These are phyloP conservation scores for Drosophila prostipennis DNA, from an alignment of 2,888 invertebrate species.

Conservation along the genomic window DNA sequence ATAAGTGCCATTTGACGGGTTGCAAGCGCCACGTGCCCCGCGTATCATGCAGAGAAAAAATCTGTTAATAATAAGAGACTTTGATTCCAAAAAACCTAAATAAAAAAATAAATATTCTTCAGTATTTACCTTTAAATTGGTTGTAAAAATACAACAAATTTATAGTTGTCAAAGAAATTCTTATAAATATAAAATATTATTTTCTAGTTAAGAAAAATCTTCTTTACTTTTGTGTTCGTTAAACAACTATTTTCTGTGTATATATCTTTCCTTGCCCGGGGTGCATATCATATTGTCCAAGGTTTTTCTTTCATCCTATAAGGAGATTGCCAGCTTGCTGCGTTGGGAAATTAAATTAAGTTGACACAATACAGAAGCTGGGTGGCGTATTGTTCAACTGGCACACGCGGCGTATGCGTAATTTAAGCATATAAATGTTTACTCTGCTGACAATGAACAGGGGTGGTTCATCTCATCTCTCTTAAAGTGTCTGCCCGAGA, in stretches of 20 bases:
- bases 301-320: conserved; percentile 4
- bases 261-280: background rate
- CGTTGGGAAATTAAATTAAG: conserved; percentile 43
- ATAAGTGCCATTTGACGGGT: conserved; percentile 58
- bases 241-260: background rate
- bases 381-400: conserved; percentile 26
- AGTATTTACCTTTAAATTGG: no score
- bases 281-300: conserved; percentile 7
- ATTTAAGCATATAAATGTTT: conserved; percentile 44
- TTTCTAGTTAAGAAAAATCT: background rate
- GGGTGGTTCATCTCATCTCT: conserved; percentile 5
- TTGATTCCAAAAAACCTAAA: background rate
- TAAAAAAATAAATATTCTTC: no score
- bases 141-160: no score
- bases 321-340: conserved; percentile 33
- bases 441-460: conserved; percentile 25
- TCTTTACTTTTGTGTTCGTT: background rate
- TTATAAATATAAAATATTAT: no score
- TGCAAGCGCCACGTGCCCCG: conserved; percentile 24
- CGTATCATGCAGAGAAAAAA: background rate
- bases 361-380: conserved; percentile 28
- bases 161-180: no score
- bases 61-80: background rate
- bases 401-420: conserved; percentile 40
- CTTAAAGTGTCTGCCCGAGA: conserved; percentile 4